Conservation (phyloP, 1,140 invertebrate species). For the Ceratina calcarata region DNA sequence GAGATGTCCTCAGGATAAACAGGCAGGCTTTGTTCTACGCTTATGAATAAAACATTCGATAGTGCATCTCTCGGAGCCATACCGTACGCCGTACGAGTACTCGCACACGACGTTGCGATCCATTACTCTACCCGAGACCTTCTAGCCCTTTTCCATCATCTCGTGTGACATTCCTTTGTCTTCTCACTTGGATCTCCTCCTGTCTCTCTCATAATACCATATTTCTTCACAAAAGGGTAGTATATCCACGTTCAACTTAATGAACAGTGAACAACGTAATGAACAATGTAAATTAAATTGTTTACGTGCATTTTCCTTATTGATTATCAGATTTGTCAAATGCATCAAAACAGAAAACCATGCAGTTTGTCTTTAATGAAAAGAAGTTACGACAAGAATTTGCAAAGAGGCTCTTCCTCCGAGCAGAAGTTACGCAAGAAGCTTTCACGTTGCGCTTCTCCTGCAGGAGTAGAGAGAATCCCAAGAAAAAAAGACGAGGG, state of each 20-base stretch:
- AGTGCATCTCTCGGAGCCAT: conserved; percentile 74
- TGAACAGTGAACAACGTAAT: too few species aligned
- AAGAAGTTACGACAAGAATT: background rate
- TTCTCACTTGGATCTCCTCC: background rate
- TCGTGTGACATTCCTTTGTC: conserved; percentile 52
- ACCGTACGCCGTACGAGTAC: conserved; percentile 62
- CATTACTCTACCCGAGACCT: conserved; percentile 47
- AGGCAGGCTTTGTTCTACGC: conserved; percentile 77
- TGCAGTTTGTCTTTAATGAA: too few species aligned
- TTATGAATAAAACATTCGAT: conserved; percentile 81
- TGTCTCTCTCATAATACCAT: too few species aligned
- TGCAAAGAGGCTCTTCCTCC: background rate
- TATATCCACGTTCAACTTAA: too few species aligned
- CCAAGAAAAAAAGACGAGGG: background rate
- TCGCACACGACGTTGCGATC: conserved; percentile 47
- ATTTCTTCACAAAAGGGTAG: too few species aligned
- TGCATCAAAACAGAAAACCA: too few species aligned
- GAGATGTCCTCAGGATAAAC: conserved; percentile 80
- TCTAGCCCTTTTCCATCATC: conserved; percentile 60
- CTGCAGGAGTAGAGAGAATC: background rate
- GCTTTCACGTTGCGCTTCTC: conserved; percentile 3
- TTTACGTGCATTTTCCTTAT: too few species aligned
- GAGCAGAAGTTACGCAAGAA: background rate
- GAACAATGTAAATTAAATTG: too few species aligned
- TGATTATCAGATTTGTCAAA: too few species aligned